Percentiles rank a stretch among this genome's conserved stretches.
Conservation (phyloP, 2,888 invertebrate species). For the Eledone cirrhosa region DNA sequence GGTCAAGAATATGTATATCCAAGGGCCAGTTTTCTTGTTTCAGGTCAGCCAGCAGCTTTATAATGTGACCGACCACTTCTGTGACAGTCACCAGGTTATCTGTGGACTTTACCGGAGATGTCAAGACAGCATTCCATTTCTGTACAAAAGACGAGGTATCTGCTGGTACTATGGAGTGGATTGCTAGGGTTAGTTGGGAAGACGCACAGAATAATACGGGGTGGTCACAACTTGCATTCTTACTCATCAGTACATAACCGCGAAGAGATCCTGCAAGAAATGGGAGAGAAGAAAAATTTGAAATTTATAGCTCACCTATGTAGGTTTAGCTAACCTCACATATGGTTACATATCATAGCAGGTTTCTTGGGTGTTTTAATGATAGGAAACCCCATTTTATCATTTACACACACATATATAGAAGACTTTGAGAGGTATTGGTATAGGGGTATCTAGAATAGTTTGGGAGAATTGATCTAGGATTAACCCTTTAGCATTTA, state of each 20-base stretch:
- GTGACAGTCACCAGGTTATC: neutral
- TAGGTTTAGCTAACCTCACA: too few species aligned
- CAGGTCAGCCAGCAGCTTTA: neutral
- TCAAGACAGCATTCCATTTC: neutral
- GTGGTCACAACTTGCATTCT: neutral
- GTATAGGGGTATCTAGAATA: too few species aligned
- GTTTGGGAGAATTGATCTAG: too few species aligned
- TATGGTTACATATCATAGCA: too few species aligned
- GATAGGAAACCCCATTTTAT: too few species aligned
- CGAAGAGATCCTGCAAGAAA: neutral
- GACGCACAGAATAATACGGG: neutral
- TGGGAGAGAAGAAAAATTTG: too few species aligned
- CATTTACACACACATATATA: too few species aligned
- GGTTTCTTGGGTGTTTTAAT: too few species aligned
- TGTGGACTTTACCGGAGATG: neutral
- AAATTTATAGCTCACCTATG: too few species aligned
- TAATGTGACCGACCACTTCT: neutral
- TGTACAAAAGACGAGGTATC: neutral
- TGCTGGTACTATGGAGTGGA: neutral
- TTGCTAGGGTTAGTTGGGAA: neutral
- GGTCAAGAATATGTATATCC: constrained; percentile 40
- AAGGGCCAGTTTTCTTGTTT: constrained; percentile 32
- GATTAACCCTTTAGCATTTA: too few species aligned
- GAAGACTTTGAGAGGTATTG: too few species aligned
- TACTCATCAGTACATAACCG: neutral